These are phyloP conservation scores for Sicus ferrugineus DNA, from an alignment of 2,888 invertebrate genomes.

Conservation along the genomic window DNA sequence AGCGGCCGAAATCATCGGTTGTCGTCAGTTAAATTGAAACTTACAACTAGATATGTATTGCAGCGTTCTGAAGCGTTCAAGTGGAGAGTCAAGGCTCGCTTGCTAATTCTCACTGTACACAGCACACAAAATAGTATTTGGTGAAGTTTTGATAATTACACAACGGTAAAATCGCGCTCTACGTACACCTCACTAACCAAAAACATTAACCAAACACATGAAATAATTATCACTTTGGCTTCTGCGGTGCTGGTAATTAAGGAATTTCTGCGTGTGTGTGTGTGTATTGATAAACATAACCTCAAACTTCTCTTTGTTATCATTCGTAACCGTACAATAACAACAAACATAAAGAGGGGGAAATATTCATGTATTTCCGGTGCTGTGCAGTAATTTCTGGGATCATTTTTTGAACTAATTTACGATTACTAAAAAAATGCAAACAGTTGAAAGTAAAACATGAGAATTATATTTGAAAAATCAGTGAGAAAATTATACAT, in stretches of 20 bases:
- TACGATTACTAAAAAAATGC: not conserved
- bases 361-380: not conserved
- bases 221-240: constrained; percentile 24
- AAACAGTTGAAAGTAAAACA: constrained; percentile 4
- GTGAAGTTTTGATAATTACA: not conserved
- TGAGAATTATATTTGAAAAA: no score
- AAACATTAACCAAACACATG: not conserved
- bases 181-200: not conserved
- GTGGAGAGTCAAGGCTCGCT: constrained; percentile 11
- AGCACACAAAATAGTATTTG: constrained; percentile 1
- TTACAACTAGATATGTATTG: not conserved
- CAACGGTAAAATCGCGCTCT: not conserved
- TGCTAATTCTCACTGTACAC: not conserved
- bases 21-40: constrained; percentile 5
- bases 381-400: not conserved
- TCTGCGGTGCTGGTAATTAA: constrained; percentile 29
- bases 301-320: constrained; percentile 10
- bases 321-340: not conserved
- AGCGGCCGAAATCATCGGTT: constrained; percentile 5
- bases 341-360: not conserved
- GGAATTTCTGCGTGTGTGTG: not conserved
- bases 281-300: constrained; percentile 25
- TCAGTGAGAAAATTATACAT: no score
- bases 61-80: not conserved
- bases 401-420: not conserved